Conservation (phyloP, 2,888 invertebrate genomes). For the Holacanthella duospinosa region DNA sequence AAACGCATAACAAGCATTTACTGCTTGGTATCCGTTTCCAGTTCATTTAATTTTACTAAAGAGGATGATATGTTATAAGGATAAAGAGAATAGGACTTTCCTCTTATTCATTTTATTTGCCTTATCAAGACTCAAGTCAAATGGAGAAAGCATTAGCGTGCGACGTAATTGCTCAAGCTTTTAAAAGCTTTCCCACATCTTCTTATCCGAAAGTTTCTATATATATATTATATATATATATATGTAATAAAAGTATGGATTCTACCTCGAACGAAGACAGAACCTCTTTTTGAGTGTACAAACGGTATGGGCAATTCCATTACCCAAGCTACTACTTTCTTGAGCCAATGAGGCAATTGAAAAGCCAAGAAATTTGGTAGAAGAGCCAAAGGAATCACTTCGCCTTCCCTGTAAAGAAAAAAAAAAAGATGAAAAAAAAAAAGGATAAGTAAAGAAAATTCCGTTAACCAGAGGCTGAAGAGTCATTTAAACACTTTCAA, state of each 20-base stretch:
- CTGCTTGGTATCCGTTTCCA: background rate
- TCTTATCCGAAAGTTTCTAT: background rate
- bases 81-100: background rate
- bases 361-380: conserved; percentile 23
- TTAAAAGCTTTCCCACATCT: background rate
- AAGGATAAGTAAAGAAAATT: background rate
- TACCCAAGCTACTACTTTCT: conserved; percentile 10
- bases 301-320: conserved; percentile 23
- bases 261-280: conserved; percentile 20
- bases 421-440: background rate
- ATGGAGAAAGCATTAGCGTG: background rate
- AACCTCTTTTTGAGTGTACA: conserved; percentile 20
- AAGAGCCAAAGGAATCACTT: conserved; percentile 20
- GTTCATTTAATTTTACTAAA: conserved; percentile 1
- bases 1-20: background rate
- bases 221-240: background rate
- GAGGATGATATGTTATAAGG: background rate
- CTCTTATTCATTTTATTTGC: background rate
- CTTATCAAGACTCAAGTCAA: background rate
- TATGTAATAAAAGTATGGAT: background rate
- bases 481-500: background rate
- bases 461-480: no score
- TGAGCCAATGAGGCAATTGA: conserved; percentile 15
- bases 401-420: conserved; percentile 16
- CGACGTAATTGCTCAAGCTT: background rate